Evolutionary conservation across 2,113 vertebrate species (phyloP).

Genomic region (Melanerpes aurifrons): DNA sequence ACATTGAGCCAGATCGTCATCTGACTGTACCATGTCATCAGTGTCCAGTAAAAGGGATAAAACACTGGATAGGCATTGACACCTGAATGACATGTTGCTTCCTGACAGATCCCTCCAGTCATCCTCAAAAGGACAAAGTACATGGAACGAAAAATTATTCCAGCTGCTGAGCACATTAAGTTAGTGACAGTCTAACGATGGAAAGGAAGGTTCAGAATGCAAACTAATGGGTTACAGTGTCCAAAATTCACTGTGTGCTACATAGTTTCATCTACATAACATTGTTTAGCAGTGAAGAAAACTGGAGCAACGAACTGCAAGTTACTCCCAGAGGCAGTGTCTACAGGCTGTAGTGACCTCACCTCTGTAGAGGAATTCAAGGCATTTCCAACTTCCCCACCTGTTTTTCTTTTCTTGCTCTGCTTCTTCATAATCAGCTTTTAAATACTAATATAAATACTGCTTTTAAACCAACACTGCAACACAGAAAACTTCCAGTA

Average conservation of each 20-base stretch:
- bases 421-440: not conserved
- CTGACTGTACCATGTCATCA: not conserved
- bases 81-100: not conserved
- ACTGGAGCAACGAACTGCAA: not conserved
- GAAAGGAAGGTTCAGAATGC: slow-evolving; percentile 4
- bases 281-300: not conserved
- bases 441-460: not conserved
- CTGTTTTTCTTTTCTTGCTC: not conserved
- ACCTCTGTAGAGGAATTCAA: not conserved
- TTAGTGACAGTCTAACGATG: not conserved
- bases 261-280: not conserved
- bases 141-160: not conserved
- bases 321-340: not conserved
- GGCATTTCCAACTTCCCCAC: not conserved
- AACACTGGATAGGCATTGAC: not conserved
- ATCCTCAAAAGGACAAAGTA: not conserved
- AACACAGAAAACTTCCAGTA: not conserved
- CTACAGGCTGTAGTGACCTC: not conserved
- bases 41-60: not conserved
- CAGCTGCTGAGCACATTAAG: not conserved
- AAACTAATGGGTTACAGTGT: not conserved
- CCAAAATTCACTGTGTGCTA: not conserved
- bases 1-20: not conserved
- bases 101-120: not conserved
- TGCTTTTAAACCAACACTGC: not conserved